Base-by-base conservation (phyloP, 2,113 vertebrate species). In the Sprattus sprattus region DNA sequence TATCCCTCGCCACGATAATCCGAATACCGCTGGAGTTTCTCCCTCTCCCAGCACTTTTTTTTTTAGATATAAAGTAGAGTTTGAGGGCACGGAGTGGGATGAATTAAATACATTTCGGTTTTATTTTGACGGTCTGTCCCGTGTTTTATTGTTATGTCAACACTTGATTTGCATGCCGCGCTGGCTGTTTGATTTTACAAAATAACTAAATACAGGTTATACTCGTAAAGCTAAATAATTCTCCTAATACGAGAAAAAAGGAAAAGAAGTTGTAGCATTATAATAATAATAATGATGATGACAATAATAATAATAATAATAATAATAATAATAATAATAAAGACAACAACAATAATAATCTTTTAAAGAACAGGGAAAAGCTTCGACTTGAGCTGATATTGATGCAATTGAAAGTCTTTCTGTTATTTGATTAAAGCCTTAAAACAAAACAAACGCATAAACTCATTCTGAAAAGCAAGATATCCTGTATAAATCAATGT, bases 1-100 rank as follows among this genome's bases (percentile, higher is more conserved):
- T 93, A 94, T 78, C 94, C 92, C 94, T 89, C 82, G 90, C 86
- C 89, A 89, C 89, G 90, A 93, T 95, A 95, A 96, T 94, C 93
- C 95, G 89, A 94, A 95, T 93, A 90, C 93, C 93, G 91, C 84
- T 94, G 93, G 91, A 85, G 90, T 86, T 87, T 91, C 46, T 32
- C 10, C 83, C 83, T 88, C 90, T 9, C 82, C 84, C 85, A 39
- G 10, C 71, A 78, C 71, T 39, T 78, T 78, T 39, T 39, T 78
- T 78, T 39, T 39, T 78, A 78, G 25, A 67, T 67, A 67, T 39
- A 78, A 78, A 78, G 39, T 78, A 78, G 28, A 32, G 28, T 28
- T 15, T 28, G 11, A 78, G 71, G 71, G 71, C 13, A 78, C 71
- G 28, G 28, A 3, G 67, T 11, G 71, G 1, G 20, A 78, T 78